A percentile compares a stretch with the other conserved stretches of the same genome.
These are phyloP conservation scores for Platynereis dumerilii DNA, from an alignment of 2,888 invertebrate species.

Conservation along the genomic window DNA sequence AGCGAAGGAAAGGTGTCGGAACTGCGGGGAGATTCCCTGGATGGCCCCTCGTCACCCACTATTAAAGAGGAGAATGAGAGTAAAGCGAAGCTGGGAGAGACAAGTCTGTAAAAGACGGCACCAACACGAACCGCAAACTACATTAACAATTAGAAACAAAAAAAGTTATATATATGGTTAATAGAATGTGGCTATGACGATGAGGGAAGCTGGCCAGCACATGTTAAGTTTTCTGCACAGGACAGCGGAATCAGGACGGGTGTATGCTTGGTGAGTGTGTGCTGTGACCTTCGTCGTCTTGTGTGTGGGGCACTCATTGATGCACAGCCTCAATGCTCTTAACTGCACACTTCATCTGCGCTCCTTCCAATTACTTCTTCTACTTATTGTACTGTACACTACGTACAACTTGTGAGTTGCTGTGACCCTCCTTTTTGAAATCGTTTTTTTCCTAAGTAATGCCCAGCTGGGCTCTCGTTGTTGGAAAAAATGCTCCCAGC, in stretches of 20 bases:
- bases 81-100: slow-evolving; percentile 20
- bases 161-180: slow-evolving; percentile 11
- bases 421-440: background rate
- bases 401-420: too few species aligned
- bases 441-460: background rate
- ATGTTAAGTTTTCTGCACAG: slow-evolving; percentile 3
- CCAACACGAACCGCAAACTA: slow-evolving; percentile 1
- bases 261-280: too few species aligned
- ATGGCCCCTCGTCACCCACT: slow-evolving; percentile 14
- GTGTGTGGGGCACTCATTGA: slow-evolving; percentile 7
- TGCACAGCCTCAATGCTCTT: too few species aligned
- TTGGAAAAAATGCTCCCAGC: background rate
- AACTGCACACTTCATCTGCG: too few species aligned
- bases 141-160: background rate
- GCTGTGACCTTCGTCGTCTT: background rate
- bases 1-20: slow-evolving; percentile 25
- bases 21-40: slow-evolving; percentile 12
- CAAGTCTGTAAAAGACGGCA: slow-evolving; percentile 19
- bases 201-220: background rate
- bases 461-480: background rate
- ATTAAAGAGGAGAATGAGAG: slow-evolving; percentile 10
- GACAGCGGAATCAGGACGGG: slow-evolving; percentile 3
- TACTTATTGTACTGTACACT: too few species aligned
- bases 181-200: slow-evolving; percentile 13
- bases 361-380: too few species aligned